Evolutionary conservation across 2,113 vertebrate species (phyloP), one percentile per base, ranked within the genome.

Genomic region (Microtus pennsylvanicus): DNA sequence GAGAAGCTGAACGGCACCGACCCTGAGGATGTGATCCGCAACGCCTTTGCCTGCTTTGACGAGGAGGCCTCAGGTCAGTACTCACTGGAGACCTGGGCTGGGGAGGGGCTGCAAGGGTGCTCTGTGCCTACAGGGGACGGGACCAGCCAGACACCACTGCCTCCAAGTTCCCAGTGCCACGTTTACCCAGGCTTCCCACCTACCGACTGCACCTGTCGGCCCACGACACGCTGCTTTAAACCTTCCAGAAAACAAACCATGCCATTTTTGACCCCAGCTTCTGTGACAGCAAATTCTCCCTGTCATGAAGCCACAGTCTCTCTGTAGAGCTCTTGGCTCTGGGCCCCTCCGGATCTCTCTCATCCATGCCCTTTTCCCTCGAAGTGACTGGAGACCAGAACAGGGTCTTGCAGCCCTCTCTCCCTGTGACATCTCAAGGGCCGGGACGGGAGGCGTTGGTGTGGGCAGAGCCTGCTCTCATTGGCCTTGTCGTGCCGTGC

Each of bases 11-110:
- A 99, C 0, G 99, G 99, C 90, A 99, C 99, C 0, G 99, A 99
- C 98, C 99, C 99, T 0, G 99, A 99, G 97, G 99, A 99, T 0
- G 99, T 99, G 93, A 99, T 99, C 98, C 99, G 99, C 97, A 99
- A 99, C 0, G 99, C 99, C 97, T 99, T 99, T 0, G 99, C 99
- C 98, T 99, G 99, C 98, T 99, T 99, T 0, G 99, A 99, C 0
- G 99, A 99, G 98, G 99, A 99, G 58, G 99, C 99, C 0, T 99
- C 99, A 97, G 99, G 99, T 99, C 95, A 11, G 96, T n/a, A 22
- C 1, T 12, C 70, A 33, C 17, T 12, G 70, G 50, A 47, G 42
- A 7, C 21, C 47, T 35, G 69, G 91, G 45, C 58, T 24, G 28
- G 24, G 55, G 0, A 14, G 28, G 70, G 61, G 76, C 33, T 7